Percentiles rank a stretch among this genome's conserved stretches.
Evolutionary conservation across 2,888 invertebrate species (phyloP).

Genomic region (Subacronicta megacephala): DNA sequence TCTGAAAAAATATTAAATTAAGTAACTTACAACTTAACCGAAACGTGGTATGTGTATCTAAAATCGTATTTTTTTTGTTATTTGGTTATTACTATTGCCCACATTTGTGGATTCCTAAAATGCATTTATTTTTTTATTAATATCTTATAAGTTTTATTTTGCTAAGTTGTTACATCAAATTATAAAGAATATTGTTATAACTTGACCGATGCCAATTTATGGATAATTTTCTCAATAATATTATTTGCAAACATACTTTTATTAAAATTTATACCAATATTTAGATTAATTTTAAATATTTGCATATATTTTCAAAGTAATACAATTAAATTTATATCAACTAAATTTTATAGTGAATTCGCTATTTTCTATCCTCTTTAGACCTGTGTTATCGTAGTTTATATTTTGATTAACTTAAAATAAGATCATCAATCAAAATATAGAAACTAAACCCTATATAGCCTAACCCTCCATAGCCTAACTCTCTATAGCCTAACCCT

Average conservation of each 20-base stretch:
- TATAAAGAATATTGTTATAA: neutral
- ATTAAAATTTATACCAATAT: too few species aligned
- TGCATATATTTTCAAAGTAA: constrained; percentile 12
- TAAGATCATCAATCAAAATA: too few species aligned
- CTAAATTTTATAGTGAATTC: neutral
- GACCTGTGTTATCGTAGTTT: too few species aligned
- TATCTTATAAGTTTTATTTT: constrained; percentile 19
- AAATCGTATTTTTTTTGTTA: constrained; percentile 2
- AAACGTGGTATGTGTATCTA: neutral
- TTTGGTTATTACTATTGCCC: too few species aligned
- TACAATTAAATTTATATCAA: constrained; percentile 9
- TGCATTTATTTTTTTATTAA: constrained; percentile 36
- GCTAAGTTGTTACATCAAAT: constrained; percentile 11
- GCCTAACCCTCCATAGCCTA: too few species aligned
- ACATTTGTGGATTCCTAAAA: constrained; percentile 29
- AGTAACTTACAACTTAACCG: constrained; percentile 4
- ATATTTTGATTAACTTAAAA: too few species aligned
- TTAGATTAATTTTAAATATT: too few species aligned
- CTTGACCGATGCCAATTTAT: neutral
- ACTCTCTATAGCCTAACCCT: too few species aligned
- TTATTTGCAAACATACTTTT: constrained; percentile 4
- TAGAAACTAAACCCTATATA: too few species aligned
- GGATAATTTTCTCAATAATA: constrained; percentile 1
- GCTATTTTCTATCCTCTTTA: too few species aligned
- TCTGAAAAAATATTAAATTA: constrained; percentile 10